Evolutionary conservation across 2,113 vertebrate species (phyloP), one percentile per base, ranked within the genome.

Genomic region (Elephas maximus): DNA sequence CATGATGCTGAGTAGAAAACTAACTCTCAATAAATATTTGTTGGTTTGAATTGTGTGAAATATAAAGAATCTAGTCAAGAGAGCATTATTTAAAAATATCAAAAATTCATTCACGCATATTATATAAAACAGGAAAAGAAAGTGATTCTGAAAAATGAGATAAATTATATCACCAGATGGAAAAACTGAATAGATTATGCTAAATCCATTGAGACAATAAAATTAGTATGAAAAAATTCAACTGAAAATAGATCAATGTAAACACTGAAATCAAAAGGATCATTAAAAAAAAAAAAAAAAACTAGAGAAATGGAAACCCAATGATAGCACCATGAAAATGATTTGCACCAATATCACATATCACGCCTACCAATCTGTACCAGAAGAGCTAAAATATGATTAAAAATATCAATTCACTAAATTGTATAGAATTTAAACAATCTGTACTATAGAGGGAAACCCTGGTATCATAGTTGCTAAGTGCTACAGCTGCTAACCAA

Each of bases 61-160:
- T 86, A 81, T 67, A 89, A 91, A 93, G 53, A 78, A 82, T 81
- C 8, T 83, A 33, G 17, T 65, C 48, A 92, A 93, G 45, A 92
- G 28, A 9, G 28, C 44, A 45, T 5, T 82, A 20, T 89, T 90
- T 92, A 71, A 90, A 81, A 95, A 96, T 77, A 91, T 53, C 11
- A 76, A 30, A 76, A 84, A 74, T 90, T 93, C 67, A 92, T 28
- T 85, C 33, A 88, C 67, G 23, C 15, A 96, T 21, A 92, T 4
- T 89, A 2, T 67, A 53, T 76, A 2, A 96, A 92, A 97, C 24
- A 94, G 60, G 3, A 92, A 98, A 97, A 91, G 93, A 90, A 97
- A 8, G 81, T 7, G 30, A 92, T 69, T 94, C 18, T 76, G 33
- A 82, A 82, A 95, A 95, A 88, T 67, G 79, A 65, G 26, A 90